phyloP scores from a whole-genome alignment of 2,113 vertebrate genomes.

The Microtus oregoni region DNA sequence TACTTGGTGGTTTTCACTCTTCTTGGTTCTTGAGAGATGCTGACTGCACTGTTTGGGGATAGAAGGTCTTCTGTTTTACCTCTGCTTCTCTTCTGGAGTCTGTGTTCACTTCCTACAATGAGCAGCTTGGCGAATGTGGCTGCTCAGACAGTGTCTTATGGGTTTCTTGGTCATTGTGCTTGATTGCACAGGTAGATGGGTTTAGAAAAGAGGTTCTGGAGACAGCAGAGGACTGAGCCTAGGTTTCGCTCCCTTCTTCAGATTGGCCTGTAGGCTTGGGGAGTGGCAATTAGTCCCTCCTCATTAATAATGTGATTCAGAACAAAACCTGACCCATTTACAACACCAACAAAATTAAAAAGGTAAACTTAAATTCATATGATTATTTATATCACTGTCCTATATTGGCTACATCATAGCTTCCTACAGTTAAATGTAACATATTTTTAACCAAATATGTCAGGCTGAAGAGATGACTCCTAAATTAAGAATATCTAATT shows the following conservation, averaged over 20 bases:
- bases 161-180: neutral
- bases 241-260: neutral
- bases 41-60: neutral
- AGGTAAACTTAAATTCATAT: neutral
- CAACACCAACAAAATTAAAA: neutral
- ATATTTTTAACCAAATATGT: neutral
- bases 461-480: too few relatives aligned
- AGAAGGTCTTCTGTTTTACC: neutral
- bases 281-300: neutral
- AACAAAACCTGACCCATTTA: neutral
- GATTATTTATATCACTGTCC: neutral
- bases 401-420: neutral
- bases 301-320: neutral
- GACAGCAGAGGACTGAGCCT: neutral
- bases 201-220: neutral
- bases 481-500: neutral
- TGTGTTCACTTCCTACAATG: neutral
- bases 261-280: rapidly evolving
- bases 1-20: neutral
- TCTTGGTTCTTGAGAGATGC: neutral
- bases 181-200: neutral
- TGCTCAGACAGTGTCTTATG: neutral
- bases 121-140: neutral
- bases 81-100: neutral
- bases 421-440: neutral